These are phyloP conservation scores for Cataglyphis albicans DNA, from an alignment of 2,888 invertebrate genomes.

Conservation along the genomic window DNA sequence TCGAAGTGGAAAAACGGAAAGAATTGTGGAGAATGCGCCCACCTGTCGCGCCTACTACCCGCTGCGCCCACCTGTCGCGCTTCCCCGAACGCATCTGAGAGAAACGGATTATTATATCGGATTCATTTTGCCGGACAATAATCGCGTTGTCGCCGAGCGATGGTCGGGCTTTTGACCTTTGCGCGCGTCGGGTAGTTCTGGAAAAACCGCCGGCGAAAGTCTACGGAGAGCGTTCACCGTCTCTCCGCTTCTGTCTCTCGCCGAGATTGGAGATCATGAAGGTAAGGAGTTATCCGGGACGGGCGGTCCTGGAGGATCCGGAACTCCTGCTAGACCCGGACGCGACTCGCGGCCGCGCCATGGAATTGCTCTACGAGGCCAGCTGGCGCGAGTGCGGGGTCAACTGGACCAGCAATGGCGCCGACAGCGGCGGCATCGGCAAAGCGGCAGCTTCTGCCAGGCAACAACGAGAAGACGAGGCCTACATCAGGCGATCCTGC, in stretches of 20 bases:
- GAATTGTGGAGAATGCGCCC: slow-evolving; percentile 4
- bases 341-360: slow-evolving; percentile 89
- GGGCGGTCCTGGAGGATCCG: slow-evolving; percentile 90
- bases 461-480: slow-evolving; percentile 54
- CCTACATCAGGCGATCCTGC: slow-evolving; percentile 67
- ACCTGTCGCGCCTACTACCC: not conserved
- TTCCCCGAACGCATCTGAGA: not conserved
- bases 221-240: not conserved
- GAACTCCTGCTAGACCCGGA: slow-evolving; percentile 90
- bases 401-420: slow-evolving; percentile 80
- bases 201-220: slow-evolving; percentile 40
- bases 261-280: slow-evolving; percentile 88
- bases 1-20: not conserved
- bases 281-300: slow-evolving; percentile 94
- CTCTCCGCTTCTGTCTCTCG: not conserved
- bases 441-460: not conserved
- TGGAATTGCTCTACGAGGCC: slow-evolving; percentile 93
- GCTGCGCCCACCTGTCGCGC: not conserved
- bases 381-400: slow-evolving; percentile 91
- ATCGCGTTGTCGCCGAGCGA: slow-evolving; percentile 23
- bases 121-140: slow-evolving; percentile 27
- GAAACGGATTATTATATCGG: not conserved
- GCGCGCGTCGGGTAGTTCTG: not conserved
- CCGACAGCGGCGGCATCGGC: slow-evolving; percentile 46
- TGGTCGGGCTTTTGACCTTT: slow-evolving; percentile 41